Conservation (phyloP, 2,797 vertebrate genomes). For the Tragelaphus eurycerus region DNA sequence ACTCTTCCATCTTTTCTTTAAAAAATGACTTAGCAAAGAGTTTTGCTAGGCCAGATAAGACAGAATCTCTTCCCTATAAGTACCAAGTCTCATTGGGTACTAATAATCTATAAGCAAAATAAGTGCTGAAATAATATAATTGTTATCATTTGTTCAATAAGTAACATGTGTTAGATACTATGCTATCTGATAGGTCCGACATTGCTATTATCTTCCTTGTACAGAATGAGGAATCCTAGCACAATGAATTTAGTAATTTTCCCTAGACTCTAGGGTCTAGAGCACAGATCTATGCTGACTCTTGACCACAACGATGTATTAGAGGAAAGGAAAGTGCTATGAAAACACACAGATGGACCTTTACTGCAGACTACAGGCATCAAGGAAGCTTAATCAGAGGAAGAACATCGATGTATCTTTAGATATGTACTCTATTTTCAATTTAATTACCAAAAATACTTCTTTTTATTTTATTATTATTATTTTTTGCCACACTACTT, state of each 20-base stretch:
- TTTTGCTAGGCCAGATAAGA: not conserved
- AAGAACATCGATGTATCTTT: not conserved
- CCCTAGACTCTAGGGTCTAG: not conserved
- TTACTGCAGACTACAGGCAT: not conserved
- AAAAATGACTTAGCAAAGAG: not conserved
- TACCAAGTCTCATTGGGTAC: not conserved
- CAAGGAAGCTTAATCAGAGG: not conserved
- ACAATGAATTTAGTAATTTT: not conserved
- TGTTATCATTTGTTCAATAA: not conserved
- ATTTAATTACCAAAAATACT: not conserved
- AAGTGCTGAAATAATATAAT: not conserved
- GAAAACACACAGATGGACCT: not conserved
- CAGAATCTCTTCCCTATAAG: not conserved
- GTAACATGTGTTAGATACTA: not conserved
- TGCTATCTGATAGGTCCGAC: not conserved
- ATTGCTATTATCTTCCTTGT: not conserved
- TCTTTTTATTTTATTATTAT: not conserved
- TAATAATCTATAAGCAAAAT: not conserved
- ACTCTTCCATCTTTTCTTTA: not conserved
- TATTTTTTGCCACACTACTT: not conserved
- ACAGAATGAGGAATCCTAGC: not conserved
- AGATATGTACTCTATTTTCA: not conserved
- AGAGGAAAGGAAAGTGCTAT: not conserved
- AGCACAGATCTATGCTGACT: not conserved
- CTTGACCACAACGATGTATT: too few relatives aligned